Conservation (phyloP, 2,797 vertebrate species). For the Coregonus ussuriensis region DNA sequence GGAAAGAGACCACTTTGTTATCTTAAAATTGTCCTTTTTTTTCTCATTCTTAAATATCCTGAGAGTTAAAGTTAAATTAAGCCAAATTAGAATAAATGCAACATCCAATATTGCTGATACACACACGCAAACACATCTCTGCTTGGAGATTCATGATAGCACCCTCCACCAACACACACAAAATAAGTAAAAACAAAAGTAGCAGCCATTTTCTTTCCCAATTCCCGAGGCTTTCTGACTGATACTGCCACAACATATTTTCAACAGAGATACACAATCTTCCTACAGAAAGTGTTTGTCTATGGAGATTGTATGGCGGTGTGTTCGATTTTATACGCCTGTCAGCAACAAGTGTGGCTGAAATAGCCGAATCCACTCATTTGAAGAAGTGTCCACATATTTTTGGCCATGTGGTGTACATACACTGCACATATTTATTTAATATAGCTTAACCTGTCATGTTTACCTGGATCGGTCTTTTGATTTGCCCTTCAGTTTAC, state of each 20-base stretch:
- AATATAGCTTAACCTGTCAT: background rate
- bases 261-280: conserved; percentile 26
- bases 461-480: conserved; percentile 61
- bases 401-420: no score
- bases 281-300: conserved; percentile 26
- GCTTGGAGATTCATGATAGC: conserved; percentile 44
- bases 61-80: conserved; percentile 63
- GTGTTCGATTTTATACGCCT: no score
- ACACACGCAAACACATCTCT: conserved; percentile 43
- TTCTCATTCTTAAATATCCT: conserved; percentile 64
- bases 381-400: no score
- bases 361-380: no score
- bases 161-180: conserved; percentile 42
- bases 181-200: conserved; percentile 11
- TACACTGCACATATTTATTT: no score
- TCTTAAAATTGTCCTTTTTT: conserved; percentile 11
- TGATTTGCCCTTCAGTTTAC: conserved; percentile 39
- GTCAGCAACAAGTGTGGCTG: no score
- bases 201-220: conserved; percentile 25
- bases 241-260: conserved; percentile 38
- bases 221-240: conserved; percentile 16
- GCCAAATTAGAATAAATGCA: conserved; percentile 61
- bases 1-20: conserved; percentile 34
- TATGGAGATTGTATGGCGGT: no score
- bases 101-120: conserved; percentile 57